A percentile compares a stretch with the other conserved stretches of the same genome.
Evolutionary conservation across 2,888 invertebrate genomes (phyloP).

Genomic region (Isotomurus palustris): DNA sequence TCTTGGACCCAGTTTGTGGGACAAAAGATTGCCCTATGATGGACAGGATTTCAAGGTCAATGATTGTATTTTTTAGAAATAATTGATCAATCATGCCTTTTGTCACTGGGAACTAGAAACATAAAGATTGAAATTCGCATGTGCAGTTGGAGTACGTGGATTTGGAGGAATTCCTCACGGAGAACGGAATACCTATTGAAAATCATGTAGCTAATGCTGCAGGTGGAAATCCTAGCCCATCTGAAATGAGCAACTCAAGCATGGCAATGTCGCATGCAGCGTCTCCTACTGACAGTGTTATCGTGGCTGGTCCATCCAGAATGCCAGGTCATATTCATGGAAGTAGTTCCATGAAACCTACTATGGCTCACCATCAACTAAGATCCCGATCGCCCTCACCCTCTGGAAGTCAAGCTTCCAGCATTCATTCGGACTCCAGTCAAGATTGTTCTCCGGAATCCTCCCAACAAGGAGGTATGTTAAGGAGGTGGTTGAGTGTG

Average conservation of each 20-base stretch:
- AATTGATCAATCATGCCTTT: background rate
- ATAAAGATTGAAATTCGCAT: too few species aligned
- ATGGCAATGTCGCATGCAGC: slow-evolving; percentile 15
- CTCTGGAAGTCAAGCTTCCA: slow-evolving; percentile 30
- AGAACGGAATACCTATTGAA: slow-evolving; percentile 87
- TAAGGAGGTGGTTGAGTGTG: background rate
- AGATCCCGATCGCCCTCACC: slow-evolving; percentile 43
- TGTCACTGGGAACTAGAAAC: too few species aligned
- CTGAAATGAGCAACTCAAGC: slow-evolving; percentile 12
- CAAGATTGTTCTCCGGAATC: slow-evolving; percentile 21
- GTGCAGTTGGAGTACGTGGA: slow-evolving; percentile 79
- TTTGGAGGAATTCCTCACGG: slow-evolving; percentile 92
- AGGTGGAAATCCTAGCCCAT: background rate
- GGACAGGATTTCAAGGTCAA: slow-evolving; percentile 85
- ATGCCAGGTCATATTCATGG: slow-evolving; percentile 45
- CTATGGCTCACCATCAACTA: slow-evolving; percentile 23
- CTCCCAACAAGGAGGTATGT: slow-evolving; percentile 17
- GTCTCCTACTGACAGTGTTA: slow-evolving; percentile 10
- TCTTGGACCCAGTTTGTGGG: slow-evolving; percentile 93
- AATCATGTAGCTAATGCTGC: slow-evolving; percentile 7
- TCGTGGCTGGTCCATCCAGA: slow-evolving; percentile 55
- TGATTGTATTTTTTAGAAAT: background rate
- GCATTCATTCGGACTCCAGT: slow-evolving; percentile 23
- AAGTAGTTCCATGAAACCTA: slow-evolving; percentile 63
- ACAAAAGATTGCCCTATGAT: slow-evolving; percentile 85